Evolutionary conservation across 2,797 vertebrate genomes (phyloP).

Genomic region (Lophura swinhoii): DNA sequence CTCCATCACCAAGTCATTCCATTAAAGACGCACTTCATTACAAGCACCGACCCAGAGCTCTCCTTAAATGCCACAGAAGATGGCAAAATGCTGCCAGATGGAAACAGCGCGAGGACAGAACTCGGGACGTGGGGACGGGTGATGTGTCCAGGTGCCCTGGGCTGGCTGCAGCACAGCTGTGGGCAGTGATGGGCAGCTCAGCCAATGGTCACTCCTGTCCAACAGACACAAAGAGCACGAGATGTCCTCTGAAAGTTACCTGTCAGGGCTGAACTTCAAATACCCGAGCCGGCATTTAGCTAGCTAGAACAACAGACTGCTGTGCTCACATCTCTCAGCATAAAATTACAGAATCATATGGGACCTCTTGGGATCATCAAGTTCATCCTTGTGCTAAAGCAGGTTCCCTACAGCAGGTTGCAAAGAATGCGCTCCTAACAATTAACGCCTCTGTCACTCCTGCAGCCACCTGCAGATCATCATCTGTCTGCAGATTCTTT

Average conservation of each 20-base stretch:
- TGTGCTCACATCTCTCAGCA: accelerated
- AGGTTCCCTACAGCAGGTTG: too few species aligned
- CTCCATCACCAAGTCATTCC: neutral
- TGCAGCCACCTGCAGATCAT: too few species aligned
- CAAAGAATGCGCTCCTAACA: neutral
- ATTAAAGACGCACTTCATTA: neutral
- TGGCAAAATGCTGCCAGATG: neutral
- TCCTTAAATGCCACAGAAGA: neutral
- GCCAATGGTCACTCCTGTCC: neutral
- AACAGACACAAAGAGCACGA: neutral
- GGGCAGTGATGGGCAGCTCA: accelerated
- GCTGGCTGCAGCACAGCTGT: neutral
- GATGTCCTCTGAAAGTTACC: neutral
- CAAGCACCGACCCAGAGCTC: accelerated
- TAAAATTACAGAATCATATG: neutral
- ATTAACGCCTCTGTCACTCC: accelerated
- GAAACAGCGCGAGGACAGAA: accelerated
- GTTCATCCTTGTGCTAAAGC: too few species aligned
- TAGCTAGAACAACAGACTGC: neutral
- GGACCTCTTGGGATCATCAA: too few species aligned
- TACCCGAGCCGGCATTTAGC: accelerated
- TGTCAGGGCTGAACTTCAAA: neutral
- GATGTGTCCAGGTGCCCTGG: neutral
- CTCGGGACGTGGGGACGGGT: neutral
- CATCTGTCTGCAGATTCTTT: neutral